Percentiles rank a stretch among this genome's conserved stretches.
phyloP scores from a whole-genome alignment of 2,113 vertebrate species.

The Entomyzon cyanotis region DNA sequence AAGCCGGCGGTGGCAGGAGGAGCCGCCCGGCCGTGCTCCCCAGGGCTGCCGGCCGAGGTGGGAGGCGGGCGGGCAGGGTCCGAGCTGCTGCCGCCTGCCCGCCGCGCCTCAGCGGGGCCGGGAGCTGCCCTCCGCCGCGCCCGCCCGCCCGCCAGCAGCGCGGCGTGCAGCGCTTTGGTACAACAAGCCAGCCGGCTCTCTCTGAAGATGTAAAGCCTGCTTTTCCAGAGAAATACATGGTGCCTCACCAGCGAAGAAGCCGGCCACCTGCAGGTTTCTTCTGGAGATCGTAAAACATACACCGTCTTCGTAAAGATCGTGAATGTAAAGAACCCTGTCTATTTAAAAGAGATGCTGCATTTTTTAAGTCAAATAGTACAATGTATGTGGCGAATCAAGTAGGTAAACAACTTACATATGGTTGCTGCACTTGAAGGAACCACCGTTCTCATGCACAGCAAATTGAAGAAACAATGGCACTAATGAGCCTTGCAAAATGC shows the following conservation, averaged over 20 bases:
- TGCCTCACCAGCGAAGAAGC: constrained; percentile 58
- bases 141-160: background rate
- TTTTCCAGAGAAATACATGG: constrained; percentile 25
- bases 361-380: constrained; percentile 84
- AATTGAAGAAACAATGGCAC: constrained; percentile 87
- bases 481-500: constrained; percentile 92
- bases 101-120: background rate
- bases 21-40: too few species aligned
- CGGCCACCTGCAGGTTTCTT: constrained; percentile 73
- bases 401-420: constrained; percentile 91
- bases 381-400: constrained; percentile 86
- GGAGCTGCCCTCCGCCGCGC: background rate
- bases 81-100: background rate
- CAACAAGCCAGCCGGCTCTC: background rate
- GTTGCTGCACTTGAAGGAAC: constrained; percentile 87
- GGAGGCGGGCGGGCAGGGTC: background rate
- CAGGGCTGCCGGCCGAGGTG: too few species aligned
- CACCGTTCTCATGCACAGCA: constrained; percentile 81
- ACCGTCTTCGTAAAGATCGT: constrained; percentile 61
- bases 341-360: constrained; percentile 75
- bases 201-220: constrained; percentile 10
- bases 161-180: background rate
- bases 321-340: constrained; percentile 76
- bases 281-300: constrained; percentile 71
- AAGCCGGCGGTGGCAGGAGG: too few species aligned